A percentile compares a stretch with the other conserved stretches of the same genome.
Evolutionary conservation across 2,797 vertebrate genomes (phyloP).

Genomic region (Pseudomugil tenellus): DNA sequence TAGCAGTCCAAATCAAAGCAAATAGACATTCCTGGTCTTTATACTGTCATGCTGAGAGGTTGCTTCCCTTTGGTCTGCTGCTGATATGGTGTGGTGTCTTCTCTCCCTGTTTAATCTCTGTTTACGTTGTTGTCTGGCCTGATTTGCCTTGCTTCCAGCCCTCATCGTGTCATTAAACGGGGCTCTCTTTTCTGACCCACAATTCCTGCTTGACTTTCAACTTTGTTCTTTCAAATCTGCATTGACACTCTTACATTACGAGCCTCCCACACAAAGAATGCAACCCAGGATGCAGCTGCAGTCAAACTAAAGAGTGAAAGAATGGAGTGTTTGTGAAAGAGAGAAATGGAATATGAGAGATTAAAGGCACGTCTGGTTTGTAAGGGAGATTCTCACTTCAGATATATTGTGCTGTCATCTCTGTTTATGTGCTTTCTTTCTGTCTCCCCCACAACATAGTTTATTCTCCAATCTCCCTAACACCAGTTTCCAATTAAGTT

Average conservation of each 20-base stretch:
- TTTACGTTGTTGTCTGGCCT: slow-evolving; percentile 63
- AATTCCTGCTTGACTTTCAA: slow-evolving; percentile 53
- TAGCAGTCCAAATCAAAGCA: slow-evolving; percentile 25
- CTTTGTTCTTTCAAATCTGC: slow-evolving; percentile 37
- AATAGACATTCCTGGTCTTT: slow-evolving; percentile 21
- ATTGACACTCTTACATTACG: slow-evolving; percentile 17
- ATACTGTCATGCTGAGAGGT: slow-evolving; percentile 18
- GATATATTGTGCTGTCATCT: slow-evolving; percentile 57
- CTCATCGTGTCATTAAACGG: slow-evolving; percentile 31
- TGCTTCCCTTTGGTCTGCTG: slow-evolving; percentile 31
- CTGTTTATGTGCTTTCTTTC: slow-evolving; percentile 20
- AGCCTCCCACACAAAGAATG: slow-evolving; percentile 22
- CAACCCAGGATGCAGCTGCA: slow-evolving; percentile 52
- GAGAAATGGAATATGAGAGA: slow-evolving; percentile 32
- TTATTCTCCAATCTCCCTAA: slow-evolving; percentile 24
- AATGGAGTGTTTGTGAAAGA: slow-evolving; percentile 25
- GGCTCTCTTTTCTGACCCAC: slow-evolving; percentile 67
- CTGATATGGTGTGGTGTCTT: slow-evolving; percentile 48
- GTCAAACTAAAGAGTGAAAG: slow-evolving; percentile 17
- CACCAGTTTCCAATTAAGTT: slow-evolving; percentile 74
- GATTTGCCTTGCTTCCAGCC: slow-evolving; percentile 27
- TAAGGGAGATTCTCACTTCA: slow-evolving; percentile 45
- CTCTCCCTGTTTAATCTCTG: slow-evolving; percentile 65
- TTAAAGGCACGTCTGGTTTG: slow-evolving; percentile 60
- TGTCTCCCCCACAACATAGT: slow-evolving; percentile 7